Percentiles rank a stretch among this genome's conserved stretches.
Evolutionary conservation across 2,888 invertebrate species (phyloP).

Genomic region (Liopterus haemorrhoidalis): DNA sequence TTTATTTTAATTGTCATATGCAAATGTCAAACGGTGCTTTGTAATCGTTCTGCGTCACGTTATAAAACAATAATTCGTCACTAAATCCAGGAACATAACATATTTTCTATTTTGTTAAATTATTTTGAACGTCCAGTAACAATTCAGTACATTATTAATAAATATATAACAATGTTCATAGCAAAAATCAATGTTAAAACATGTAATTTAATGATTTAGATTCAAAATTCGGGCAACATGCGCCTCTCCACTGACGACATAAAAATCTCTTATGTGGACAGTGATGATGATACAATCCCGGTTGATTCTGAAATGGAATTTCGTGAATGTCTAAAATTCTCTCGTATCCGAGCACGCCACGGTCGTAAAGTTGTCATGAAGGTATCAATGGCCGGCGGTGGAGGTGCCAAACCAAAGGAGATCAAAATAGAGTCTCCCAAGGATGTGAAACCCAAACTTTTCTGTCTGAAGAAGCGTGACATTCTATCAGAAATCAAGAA

Average conservation of each 20-base stretch:
- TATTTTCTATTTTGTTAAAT: no score
- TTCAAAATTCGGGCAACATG: constrained; percentile 21
- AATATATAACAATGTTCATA: no score
- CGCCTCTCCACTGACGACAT: constrained; percentile 26
- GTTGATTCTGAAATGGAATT: constrained; percentile 38
- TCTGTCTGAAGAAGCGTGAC: constrained; percentile 21
- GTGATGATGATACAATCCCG: constrained; percentile 37
- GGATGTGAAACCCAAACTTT: constrained; percentile 15
- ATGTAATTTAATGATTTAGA: no score
- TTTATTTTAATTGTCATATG: no score
- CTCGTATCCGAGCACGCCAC: constrained; percentile 14
- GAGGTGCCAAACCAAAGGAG: constrained; percentile 16
- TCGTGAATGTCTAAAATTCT: constrained; percentile 34
- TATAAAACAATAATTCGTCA: no score
- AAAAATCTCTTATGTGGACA: constrained; percentile 35
- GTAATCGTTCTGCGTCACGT: no score
- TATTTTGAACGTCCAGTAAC: no score
- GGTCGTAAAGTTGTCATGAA: constrained; percentile 17
- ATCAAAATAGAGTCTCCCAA: constrained; percentile 12
- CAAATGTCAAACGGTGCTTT: no score
- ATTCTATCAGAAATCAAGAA: constrained; percentile 15
- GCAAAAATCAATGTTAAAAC: no score
- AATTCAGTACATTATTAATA: no score
- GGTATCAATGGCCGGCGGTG: constrained; percentile 17
- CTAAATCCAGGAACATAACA: no score